Conservation (phyloP, 2,113 vertebrate genomes). For the Brachionichthys hirsutus region DNA sequence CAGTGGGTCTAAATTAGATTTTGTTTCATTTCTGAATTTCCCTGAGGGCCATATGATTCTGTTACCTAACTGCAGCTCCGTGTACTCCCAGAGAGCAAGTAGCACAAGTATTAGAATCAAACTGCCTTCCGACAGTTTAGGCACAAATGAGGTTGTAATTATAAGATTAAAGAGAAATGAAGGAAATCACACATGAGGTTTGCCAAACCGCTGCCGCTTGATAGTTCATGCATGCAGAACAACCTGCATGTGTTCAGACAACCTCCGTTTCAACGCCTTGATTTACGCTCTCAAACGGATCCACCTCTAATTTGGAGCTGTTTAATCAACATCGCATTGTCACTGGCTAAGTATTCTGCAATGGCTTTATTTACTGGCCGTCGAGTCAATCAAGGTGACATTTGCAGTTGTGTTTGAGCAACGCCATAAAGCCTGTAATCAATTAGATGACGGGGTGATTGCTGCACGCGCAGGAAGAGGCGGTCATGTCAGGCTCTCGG, state of each 20-base stretch:
- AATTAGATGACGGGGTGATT: conserved; percentile 69
- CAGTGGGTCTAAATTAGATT: conserved; percentile 68
- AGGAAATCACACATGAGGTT: conserved; percentile 8
- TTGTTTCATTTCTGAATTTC: conserved; percentile 67
- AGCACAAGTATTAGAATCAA: conserved; percentile 38
- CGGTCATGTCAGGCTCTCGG: conserved; percentile 67
- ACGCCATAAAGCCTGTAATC: conserved; percentile 59
- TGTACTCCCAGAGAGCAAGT: conserved; percentile 29
- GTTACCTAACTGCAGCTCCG: conserved; percentile 50
- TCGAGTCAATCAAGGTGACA: conserved; percentile 53
- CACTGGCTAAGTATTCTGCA: conserved; percentile 32
- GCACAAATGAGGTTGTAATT: too few relatives aligned
- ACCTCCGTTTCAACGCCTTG: too few relatives aligned
- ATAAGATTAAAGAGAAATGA: not conserved
- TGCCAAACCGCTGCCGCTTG: conserved; percentile 32
- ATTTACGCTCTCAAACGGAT: too few relatives aligned
- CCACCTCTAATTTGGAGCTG: conserved; percentile 35
- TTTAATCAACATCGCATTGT: conserved; percentile 40
- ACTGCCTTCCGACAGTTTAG: conserved; percentile 42
- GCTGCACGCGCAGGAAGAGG: conserved; percentile 57
- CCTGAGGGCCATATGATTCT: conserved; percentile 65
- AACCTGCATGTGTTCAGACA: conserved; percentile 9
- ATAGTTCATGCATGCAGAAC: conserved; percentile 18
- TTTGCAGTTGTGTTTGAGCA: conserved; percentile 52
- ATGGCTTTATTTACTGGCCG: conserved; percentile 47